Evolutionary conservation across 2,888 invertebrate genomes (phyloP).

Genomic region (Muscina levida): DNA sequence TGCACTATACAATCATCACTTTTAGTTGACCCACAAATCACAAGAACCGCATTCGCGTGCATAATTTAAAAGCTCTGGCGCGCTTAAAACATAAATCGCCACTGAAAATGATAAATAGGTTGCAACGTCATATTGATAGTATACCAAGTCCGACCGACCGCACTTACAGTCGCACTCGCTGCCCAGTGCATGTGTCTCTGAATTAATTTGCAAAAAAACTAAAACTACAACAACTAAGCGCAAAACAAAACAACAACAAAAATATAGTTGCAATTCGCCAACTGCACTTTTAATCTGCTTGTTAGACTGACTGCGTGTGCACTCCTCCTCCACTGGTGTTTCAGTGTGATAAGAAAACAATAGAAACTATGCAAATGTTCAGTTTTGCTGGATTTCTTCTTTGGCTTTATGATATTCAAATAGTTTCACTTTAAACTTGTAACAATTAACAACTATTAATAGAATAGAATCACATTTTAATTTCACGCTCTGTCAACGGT

Average conservation of each 20-base stretch:
- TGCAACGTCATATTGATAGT: neutral
- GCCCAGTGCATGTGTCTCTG: too few relatives aligned
- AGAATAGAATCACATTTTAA: conserved; percentile 35
- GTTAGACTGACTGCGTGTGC: neutral
- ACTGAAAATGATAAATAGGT: conserved; percentile 1
- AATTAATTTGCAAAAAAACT: too few relatives aligned
- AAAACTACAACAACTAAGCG: too few relatives aligned
- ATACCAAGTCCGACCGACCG: neutral
- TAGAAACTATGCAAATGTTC: conserved; percentile 36
- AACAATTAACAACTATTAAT: conserved; percentile 46
- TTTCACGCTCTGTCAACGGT: neutral
- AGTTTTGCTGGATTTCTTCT: neutral
- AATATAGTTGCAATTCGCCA: neutral
- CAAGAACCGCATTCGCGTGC: conserved; percentile 4
- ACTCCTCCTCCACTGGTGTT: too few relatives aligned
- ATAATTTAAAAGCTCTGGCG: neutral
- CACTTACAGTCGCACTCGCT: too few relatives aligned
- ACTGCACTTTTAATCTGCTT: conserved; percentile 1
- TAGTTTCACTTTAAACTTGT: conserved; percentile 54
- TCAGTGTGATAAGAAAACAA: conserved; percentile 35
- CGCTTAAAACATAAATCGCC: conserved; percentile 1
- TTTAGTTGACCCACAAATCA: conserved; percentile 15
- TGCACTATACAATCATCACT: too few relatives aligned
- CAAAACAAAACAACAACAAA: too few relatives aligned
- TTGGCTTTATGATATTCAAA: conserved; percentile 6